Evolutionary conservation across 2,888 invertebrate species (phyloP).

Genomic region (Nephrotoma flavescens): DNA sequence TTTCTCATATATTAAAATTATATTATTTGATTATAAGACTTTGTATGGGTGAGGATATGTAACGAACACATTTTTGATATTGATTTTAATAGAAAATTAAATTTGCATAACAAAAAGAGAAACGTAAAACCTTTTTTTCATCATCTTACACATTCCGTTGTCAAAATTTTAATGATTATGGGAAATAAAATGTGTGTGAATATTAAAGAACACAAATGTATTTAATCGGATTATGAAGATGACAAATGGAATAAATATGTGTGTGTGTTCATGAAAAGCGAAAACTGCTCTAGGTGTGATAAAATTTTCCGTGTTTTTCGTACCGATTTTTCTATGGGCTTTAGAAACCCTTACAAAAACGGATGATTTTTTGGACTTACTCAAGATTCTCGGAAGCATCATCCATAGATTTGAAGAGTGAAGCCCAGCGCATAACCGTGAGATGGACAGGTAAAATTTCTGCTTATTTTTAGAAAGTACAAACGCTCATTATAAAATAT

Average conservation of each 20-base stretch:
- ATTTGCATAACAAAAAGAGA: not conserved
- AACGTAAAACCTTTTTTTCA: not conserved
- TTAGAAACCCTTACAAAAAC: no score
- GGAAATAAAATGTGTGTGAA: not conserved
- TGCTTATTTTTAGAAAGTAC: no score
- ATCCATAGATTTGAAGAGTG: no score
- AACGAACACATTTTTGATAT: not conserved
- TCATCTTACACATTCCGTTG: not conserved
- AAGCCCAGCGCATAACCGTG: no score
- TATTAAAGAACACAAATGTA: not conserved
- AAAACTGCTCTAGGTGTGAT: not conserved
- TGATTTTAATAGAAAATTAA: not conserved
- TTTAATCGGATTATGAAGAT: not conserved
- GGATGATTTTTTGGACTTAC: no score
- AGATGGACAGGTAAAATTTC: no score
- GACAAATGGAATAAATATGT: not conserved
- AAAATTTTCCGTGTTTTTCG: not conserved
- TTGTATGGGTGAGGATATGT: not conserved
- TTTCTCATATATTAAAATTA: not conserved
- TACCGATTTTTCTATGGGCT: no score
- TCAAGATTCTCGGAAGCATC: no score
- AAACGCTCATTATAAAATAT: no score
- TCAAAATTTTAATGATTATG: not conserved
- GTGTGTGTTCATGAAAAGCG: not conserved
- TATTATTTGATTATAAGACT: not conserved